A percentile compares a stretch with the other conserved stretches of the same genome.
These are phyloP conservation scores for Palaemon carinicauda DNA, from an alignment of 1,140 invertebrate species.

Conservation along the genomic window DNA sequence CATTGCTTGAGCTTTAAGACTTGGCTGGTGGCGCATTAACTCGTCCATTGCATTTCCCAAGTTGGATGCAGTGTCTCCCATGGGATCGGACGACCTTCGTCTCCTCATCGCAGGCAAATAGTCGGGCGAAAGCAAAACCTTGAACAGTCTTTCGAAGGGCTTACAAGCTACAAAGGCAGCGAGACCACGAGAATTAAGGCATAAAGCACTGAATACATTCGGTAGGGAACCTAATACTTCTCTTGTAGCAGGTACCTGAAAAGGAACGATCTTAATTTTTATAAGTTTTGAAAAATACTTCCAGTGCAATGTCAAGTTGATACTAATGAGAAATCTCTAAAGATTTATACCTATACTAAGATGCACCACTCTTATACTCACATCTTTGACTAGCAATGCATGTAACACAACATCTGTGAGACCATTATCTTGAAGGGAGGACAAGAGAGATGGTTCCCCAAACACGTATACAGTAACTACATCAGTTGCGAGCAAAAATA, in stretches of 20 bases:
- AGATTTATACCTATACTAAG: neutral
- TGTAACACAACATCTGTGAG: conserved; percentile 89
- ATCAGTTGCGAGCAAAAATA: conserved; percentile 89
- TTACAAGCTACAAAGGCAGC: conserved; percentile 82
- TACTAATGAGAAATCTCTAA: too few relatives aligned
- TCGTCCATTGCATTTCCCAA: conserved; percentile 93
- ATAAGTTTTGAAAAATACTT: neutral
- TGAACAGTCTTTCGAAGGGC: conserved; percentile 86
- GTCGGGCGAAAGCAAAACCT: conserved; percentile 78
- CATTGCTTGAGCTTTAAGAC: conserved; percentile 80
- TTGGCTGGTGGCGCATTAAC: conserved; percentile 90
- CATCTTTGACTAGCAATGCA: conserved; percentile 82
- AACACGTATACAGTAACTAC: conserved; percentile 93
- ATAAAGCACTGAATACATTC: conserved; percentile 90
- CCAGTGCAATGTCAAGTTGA: too few relatives aligned
- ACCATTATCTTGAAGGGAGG: conserved; percentile 85
- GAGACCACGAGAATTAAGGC: conserved; percentile 84
- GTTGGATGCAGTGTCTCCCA: conserved; percentile 89
- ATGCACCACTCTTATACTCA: neutral
- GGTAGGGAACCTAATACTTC: conserved; percentile 89
- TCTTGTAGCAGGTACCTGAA: conserved; percentile 81
- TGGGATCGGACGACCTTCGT: conserved; percentile 80
- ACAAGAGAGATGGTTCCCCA: conserved; percentile 83
- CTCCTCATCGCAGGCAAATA: conserved; percentile 88
- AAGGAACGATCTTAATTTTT: neutral